Evolutionary conservation across 2,113 vertebrate species (phyloP), one percentile per base, ranked within the genome.

Genomic region (Myrmophylax atrothorax): DNA sequence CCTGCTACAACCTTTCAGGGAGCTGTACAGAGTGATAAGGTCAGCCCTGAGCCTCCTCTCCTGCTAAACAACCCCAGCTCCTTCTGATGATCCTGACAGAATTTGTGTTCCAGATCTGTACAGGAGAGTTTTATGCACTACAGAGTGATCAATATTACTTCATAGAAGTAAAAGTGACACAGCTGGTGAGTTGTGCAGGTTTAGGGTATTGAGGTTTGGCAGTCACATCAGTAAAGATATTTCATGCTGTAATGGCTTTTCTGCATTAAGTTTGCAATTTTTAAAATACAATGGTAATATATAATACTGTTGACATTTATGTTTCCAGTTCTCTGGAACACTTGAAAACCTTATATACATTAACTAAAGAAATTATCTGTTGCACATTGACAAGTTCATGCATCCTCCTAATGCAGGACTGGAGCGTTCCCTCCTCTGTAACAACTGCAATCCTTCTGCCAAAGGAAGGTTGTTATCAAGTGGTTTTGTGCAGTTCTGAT

Each of bases 51-150:
- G 44, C 50, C 59, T 73, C 35, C 11, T 66, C 35, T 35, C 23
- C 6, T 14, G 28, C 10, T 50, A 3, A 73, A 33, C 20, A 58
- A 6, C 22, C n/a, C 15, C 15, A 31, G 25, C 55, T 60, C n/a
- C 46, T 18, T 63, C 29, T 40, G 29, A 14, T 33, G 37, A 28
- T 63, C 13, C 35, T 63, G 17, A 6, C 10, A 52, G 33, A 24
- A 6, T 18, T 22, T 63, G 23, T 64, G 37, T 24, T 53, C 47
- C 76, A 78, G 5, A 3, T 69, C 2, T 0, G 1, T 19, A 12
- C 8, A 46, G 17, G 22, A 59, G 2, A 50, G 33, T 7, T 66
- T 49, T 60, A 14, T 37, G 60, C 12, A 5, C 78, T 59, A 14
- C 20, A 28, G 14, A 78, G 25, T 26, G 28, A 12, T 66, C 12